These are phyloP conservation scores for Melanocharis versteri DNA, from an alignment of 2,113 vertebrate genomes.

Conservation along the genomic window DNA sequence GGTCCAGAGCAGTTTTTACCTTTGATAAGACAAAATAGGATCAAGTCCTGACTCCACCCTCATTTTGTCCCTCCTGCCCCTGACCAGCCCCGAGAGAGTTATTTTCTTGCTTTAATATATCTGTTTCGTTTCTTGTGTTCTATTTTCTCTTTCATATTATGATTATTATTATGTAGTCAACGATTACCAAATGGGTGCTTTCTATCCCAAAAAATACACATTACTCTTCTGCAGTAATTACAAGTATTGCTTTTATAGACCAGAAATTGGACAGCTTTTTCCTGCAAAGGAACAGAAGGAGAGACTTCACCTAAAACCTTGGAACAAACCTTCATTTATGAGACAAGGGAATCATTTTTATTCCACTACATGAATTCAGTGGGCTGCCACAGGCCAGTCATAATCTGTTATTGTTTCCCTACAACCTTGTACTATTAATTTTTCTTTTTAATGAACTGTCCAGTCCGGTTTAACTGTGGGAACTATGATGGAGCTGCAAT, in stretches of 20 bases:
- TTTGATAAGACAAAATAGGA: not conserved
- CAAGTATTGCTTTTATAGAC: not conserved
- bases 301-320: constrained; percentile 11
- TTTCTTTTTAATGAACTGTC: constrained; percentile 82
- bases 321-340: constrained; percentile 33
- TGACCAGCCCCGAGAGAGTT: not conserved
- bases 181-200: not conserved
- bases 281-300: not conserved
- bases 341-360: constrained; percentile 44
- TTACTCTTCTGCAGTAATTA: not conserved
- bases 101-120: not conserved
- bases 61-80: not conserved
- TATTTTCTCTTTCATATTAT: not conserved
- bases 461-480: constrained; percentile 61
- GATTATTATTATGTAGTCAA: not conserved
- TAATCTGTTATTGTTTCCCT: constrained; percentile 74
- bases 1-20: not conserved
- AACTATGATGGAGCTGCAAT: constrained; percentile 70
- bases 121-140: not conserved
- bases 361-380: constrained; percentile 26
- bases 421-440: constrained; percentile 76
- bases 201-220: not conserved
- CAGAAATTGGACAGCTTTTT: not conserved
- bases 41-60: not conserved
- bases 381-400: constrained; percentile 64